Percentiles rank a stretch among this genome's conserved stretches.
Evolutionary conservation across 2,113 vertebrate species (phyloP).

Genomic region (Spea multiplicata): DNA sequence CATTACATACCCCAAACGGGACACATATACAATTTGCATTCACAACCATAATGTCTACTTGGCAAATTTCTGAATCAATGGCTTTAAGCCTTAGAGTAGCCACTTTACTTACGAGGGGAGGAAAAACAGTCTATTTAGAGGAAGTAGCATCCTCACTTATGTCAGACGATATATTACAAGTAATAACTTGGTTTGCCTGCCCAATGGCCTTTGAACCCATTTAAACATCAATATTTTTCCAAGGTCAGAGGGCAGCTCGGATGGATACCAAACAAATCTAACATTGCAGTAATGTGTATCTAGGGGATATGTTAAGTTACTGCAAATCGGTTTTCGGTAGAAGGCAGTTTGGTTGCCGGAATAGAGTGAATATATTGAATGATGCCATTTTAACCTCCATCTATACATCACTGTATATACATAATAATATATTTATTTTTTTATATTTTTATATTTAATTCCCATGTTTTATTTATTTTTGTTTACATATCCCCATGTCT

Average conservation of each 20-base stretch:
- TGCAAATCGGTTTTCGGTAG: conserved; percentile 3
- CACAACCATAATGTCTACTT: conserved; percentile 25
- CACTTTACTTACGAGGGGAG: conserved; percentile 4
- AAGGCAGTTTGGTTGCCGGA: conserved; percentile 12
- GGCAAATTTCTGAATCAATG: conserved; percentile 33
- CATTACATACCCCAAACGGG: conserved; percentile 11
- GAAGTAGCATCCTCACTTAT: conserved; percentile 27
- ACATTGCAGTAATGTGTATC: conserved; percentile 34
- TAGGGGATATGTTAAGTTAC: conserved; percentile 21
- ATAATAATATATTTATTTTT: neutral
- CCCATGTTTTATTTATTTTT: no score
- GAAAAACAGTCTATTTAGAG: conserved; percentile 23
- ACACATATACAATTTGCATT: conserved; percentile 8
- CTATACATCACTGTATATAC: neutral
- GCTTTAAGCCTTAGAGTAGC: conserved; percentile 8
- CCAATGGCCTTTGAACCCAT: conserved; percentile 42
- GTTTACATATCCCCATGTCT: no score
- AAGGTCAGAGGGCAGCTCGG: conserved; percentile 42
- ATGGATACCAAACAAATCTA: conserved; percentile 41
- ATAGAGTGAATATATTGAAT: conserved; percentile 1
- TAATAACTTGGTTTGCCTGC: conserved; percentile 27
- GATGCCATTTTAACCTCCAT: no score
- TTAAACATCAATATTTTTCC: conserved; percentile 43
- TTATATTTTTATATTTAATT: neutral
- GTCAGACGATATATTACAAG: conserved; percentile 26